phyloP scores from a whole-genome alignment of 2,888 invertebrate genomes.

The Tineola bisselliella region DNA sequence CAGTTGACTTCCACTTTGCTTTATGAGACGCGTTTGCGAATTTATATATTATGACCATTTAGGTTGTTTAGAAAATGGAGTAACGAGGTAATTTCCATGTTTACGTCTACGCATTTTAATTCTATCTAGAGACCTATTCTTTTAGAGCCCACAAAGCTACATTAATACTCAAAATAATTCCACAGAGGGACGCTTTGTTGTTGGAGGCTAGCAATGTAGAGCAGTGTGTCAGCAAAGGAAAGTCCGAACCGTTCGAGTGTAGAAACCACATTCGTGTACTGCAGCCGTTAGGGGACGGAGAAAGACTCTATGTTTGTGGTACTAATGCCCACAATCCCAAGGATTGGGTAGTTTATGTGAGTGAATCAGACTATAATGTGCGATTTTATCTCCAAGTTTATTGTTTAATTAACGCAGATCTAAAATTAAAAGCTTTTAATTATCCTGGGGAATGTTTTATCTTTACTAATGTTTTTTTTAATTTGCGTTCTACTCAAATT shows the following conservation, averaged over 20 bases:
- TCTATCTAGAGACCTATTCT: slow-evolving; percentile 15
- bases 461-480: background rate
- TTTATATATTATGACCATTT: background rate
- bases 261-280: slow-evolving; percentile 72
- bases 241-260: slow-evolving; percentile 73
- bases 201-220: slow-evolving; percentile 70
- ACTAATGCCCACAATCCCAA: slow-evolving; percentile 73
- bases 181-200: slow-evolving; percentile 63
- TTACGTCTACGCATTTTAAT: background rate
- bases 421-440: background rate
- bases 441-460: background rate
- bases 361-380: slow-evolving; percentile 23
- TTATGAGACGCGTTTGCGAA: too few species aligned
- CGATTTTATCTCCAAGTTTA: background rate
- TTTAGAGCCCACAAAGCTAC: background rate
- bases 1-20: too few species aligned
- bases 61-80: too few species aligned
- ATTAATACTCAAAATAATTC: slow-evolving; percentile 17
- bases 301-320: slow-evolving; percentile 70
- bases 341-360: slow-evolving; percentile 72
- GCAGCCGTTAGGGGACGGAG: slow-evolving; percentile 72
- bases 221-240: slow-evolving; percentile 71
- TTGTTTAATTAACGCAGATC: background rate
- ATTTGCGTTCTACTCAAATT: background rate
- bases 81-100: background rate